Conservation (phyloP, 2,797 vertebrate genomes). For the Sciaenops ocellatus region DNA sequence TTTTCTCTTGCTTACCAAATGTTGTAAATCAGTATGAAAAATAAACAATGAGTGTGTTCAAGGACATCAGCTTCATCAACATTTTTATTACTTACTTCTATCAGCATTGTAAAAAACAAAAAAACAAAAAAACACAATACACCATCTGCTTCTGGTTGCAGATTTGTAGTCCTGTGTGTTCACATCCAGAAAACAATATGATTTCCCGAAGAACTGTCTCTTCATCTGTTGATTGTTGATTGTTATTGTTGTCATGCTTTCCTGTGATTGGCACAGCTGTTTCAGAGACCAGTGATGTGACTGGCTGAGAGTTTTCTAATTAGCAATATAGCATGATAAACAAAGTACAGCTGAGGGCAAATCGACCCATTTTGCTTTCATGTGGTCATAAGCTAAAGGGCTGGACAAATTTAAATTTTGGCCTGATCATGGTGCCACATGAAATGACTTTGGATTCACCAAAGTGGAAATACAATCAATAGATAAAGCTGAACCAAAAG, state of each 20-base stretch:
- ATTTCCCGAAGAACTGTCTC: not conserved
- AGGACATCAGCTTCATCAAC: not conserved
- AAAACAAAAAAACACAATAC: not conserved
- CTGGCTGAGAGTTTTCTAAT: slow-evolving; percentile 1
- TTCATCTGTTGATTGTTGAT: not conserved
- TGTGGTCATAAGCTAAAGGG: not conserved
- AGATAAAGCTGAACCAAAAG: not conserved
- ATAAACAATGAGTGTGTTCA: not conserved
- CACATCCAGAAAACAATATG: not conserved
- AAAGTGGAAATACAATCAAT: not conserved
- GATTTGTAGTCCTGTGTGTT: not conserved
- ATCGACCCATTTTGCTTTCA: not conserved
- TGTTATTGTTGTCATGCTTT: not conserved
- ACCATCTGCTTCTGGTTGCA: slow-evolving; percentile 5
- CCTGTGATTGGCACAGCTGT: slow-evolving; percentile 2
- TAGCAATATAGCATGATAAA: not conserved
- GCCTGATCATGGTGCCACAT: not conserved
- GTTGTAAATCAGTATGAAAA: not conserved
- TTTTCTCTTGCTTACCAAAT: not conserved
- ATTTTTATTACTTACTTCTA: not conserved
- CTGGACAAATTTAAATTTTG: not conserved
- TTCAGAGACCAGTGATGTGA: not conserved
- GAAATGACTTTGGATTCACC: not conserved
- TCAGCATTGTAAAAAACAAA: not conserved
- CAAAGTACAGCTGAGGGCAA: not conserved